A percentile compares a stretch with the other conserved stretches of the same genome.
phyloP scores from a whole-genome alignment of 2,888 invertebrate genomes.

The Polymixis lichenea region DNA sequence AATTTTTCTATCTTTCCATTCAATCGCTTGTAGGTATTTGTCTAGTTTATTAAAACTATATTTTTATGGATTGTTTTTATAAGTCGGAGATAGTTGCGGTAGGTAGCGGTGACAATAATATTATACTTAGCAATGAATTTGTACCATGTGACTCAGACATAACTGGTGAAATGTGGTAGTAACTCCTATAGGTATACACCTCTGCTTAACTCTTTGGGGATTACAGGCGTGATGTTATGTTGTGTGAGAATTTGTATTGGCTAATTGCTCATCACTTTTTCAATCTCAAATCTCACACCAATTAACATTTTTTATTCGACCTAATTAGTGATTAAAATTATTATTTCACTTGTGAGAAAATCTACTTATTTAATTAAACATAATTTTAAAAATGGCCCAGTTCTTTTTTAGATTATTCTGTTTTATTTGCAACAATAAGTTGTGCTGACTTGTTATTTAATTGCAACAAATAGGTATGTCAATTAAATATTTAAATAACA shows the following conservation, averaged over 20 bases:
- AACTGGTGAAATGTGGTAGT: no score
- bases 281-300: not conserved
- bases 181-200: no score
- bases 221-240: no score
- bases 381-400: not conserved
- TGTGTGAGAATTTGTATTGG: no score
- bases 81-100: conserved; percentile 7
- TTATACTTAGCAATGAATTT: not conserved
- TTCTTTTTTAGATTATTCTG: not conserved
- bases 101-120: conserved; percentile 1
- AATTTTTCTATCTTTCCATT: conserved; percentile 59
- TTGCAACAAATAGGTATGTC: not conserved
- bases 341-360: no score
- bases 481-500: conserved; percentile 35
- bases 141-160: no score
- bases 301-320: not conserved
- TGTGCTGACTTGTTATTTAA: not conserved
- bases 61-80: conserved; percentile 35
- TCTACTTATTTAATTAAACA: not conserved
- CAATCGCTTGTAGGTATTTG: conserved; percentile 49
- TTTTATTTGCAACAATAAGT: not conserved
- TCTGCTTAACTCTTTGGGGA: no score
- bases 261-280: not conserved
- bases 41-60: conserved; percentile 28
- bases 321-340: not conserved